Conservation (phyloP, 2,888 invertebrate genomes). For the Sarcophaga variegata region DNA sequence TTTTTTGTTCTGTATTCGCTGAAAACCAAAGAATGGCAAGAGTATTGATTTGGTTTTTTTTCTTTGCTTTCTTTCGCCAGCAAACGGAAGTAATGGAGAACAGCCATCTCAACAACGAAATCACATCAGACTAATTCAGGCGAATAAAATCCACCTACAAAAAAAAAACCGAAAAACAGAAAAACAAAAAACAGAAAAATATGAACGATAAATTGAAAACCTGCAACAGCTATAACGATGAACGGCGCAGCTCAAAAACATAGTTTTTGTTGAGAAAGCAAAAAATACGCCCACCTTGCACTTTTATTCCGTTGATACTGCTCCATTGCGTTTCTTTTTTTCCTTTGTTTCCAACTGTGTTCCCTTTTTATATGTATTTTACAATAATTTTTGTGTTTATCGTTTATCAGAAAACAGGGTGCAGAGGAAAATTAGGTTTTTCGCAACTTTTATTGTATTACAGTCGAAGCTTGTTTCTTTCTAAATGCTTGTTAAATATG, state of each 20-base stretch:
- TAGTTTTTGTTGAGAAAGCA: background rate
- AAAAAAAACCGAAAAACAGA: background rate
- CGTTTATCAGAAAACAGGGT: background rate
- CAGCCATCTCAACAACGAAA: slow-evolving; percentile 16
- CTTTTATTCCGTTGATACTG: slow-evolving; percentile 13
- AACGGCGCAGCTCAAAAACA: too few species aligned
- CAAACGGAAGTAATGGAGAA: slow-evolving; percentile 25
- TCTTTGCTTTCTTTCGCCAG: background rate
- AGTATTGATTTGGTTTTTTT: slow-evolving; percentile 25
- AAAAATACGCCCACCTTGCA: slow-evolving; percentile 52
- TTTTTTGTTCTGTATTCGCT: background rate
- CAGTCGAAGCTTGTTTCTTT: too few species aligned
- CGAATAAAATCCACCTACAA: slow-evolving; percentile 47
- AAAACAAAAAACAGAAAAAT: background rate
- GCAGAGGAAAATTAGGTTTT: background rate
- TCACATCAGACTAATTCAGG: slow-evolving; percentile 35
- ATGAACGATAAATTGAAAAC: slow-evolving; percentile 37
- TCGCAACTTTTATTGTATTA: too few species aligned
- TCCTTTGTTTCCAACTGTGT: slow-evolving; percentile 11
- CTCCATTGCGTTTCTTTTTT: background rate
- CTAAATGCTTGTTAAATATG: too few species aligned
- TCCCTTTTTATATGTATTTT: background rate
- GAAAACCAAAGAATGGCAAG: slow-evolving; percentile 2
- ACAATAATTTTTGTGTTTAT: background rate
- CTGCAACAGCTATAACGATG: too few species aligned